phyloP scores from a whole-genome alignment of 2,888 invertebrate genomes.

The Pandemis heparana region DNA sequence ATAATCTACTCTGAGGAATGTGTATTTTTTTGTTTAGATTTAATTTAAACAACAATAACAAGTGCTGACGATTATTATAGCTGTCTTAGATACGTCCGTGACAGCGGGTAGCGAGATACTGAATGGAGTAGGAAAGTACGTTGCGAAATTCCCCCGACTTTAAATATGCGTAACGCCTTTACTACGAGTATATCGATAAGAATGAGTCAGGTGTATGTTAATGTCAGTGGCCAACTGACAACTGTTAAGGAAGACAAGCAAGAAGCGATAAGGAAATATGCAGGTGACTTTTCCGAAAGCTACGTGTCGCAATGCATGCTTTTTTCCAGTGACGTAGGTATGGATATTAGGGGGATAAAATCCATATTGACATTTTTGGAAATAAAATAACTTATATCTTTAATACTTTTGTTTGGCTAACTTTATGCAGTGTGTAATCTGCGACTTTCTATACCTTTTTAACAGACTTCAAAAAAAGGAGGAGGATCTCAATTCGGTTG shows the following conservation, averaged over 20 bases:
- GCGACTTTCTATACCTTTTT: no score
- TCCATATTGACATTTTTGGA: not conserved
- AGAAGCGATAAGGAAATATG: not conserved
- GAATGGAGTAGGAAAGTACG: constrained; percentile 60
- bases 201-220: constrained; percentile 51
- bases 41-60: not conserved
- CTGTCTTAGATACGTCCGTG: constrained; percentile 53
- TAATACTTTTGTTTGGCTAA: no score
- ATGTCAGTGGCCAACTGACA: constrained; percentile 1
- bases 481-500: no score
- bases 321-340: not conserved
- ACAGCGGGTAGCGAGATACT: constrained; percentile 60
- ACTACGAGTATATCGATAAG: constrained; percentile 57
- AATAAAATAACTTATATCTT: no score
- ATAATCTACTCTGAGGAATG: not conserved
- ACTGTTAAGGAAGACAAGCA: not conserved
- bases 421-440: no score
- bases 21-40: not conserved
- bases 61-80: not conserved
- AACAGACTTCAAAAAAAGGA: no score
- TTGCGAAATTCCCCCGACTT: constrained; percentile 54
- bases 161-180: constrained; percentile 59
- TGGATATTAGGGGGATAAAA: not conserved
- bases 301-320: not conserved
- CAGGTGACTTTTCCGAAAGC: not conserved